phyloP scores from a whole-genome alignment of 2,113 vertebrate genomes.

The Desmodus rotundus region DNA sequence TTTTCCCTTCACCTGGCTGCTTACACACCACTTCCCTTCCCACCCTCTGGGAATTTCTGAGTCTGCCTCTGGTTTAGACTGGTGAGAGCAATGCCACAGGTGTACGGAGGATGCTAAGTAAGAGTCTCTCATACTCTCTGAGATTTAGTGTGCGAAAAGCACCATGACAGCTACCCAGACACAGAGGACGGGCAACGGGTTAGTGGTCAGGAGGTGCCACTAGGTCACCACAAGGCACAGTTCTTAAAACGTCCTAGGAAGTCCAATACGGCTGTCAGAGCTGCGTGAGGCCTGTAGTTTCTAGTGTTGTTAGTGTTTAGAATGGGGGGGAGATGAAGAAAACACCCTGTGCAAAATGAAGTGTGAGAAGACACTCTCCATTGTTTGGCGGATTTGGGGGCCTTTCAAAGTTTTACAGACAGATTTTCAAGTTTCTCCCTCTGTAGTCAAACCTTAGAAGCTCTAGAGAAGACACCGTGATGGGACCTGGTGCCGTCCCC shows the following conservation, averaged over 20 bases:
- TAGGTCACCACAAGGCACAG: not conserved
- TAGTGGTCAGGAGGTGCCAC: too few species aligned
- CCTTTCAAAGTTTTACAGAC: not conserved
- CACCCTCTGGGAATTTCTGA: accelerated
- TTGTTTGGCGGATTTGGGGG: not conserved
- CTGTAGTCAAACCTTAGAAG: not conserved
- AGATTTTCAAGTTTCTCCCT: not conserved
- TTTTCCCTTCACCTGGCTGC: not conserved
- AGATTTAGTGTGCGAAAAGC: not conserved
- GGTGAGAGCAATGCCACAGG: not conserved
- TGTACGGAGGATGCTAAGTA: too few species aligned
- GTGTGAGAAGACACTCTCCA: not conserved
- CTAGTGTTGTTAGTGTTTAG: not conserved
- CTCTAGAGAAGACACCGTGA: not conserved
- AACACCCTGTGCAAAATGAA: not conserved
- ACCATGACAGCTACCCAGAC: not conserved
- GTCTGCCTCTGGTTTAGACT: not conserved
- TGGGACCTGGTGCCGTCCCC: not conserved
- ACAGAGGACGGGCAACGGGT: not conserved
- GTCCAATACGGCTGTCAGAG: not conserved
- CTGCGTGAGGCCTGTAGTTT: not conserved
- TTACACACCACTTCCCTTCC: not conserved
- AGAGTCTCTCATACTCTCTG: not conserved
- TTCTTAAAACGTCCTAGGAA: not conserved
- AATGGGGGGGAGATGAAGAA: not conserved